Evolutionary conservation across 2,113 vertebrate genomes (phyloP).

Genomic region (Mus pahari): DNA sequence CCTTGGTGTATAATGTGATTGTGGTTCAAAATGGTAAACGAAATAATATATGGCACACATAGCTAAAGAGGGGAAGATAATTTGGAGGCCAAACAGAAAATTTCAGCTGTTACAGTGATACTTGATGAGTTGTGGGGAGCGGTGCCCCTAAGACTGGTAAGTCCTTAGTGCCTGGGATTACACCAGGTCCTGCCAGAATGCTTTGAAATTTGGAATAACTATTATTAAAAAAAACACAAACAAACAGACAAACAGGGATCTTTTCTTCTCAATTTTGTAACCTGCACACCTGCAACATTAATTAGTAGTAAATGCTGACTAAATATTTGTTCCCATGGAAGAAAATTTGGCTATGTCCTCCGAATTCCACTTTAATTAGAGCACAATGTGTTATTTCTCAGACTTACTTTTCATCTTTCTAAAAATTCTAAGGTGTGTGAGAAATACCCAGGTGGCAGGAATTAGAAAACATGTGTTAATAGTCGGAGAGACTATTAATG

Average conservation of each 20-base stretch:
- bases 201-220: background rate
- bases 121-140: background rate
- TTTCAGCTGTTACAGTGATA: background rate
- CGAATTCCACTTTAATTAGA: constrained; percentile 63
- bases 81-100: background rate
- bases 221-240: background rate
- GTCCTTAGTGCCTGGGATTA: background rate
- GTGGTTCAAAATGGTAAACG: background rate
- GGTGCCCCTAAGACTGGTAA: background rate
- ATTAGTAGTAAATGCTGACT: constrained; percentile 60
- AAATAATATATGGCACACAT: background rate
- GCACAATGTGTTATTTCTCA: constrained; percentile 46
- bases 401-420: constrained; percentile 14
- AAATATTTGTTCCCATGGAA: constrained; percentile 54
- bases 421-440: constrained; percentile 62
- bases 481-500: constrained; percentile 58
- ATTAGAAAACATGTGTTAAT: constrained; percentile 72
- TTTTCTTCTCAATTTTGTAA: constrained; percentile 4
- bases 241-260: background rate
- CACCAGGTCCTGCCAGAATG: background rate
- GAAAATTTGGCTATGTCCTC: background rate
- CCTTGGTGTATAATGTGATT: background rate
- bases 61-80: background rate
- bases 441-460: constrained; percentile 66
- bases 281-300: background rate